Evolutionary conservation across 2,888 invertebrate species (phyloP).

Genomic region (Ariolimax columbianus): DNA sequence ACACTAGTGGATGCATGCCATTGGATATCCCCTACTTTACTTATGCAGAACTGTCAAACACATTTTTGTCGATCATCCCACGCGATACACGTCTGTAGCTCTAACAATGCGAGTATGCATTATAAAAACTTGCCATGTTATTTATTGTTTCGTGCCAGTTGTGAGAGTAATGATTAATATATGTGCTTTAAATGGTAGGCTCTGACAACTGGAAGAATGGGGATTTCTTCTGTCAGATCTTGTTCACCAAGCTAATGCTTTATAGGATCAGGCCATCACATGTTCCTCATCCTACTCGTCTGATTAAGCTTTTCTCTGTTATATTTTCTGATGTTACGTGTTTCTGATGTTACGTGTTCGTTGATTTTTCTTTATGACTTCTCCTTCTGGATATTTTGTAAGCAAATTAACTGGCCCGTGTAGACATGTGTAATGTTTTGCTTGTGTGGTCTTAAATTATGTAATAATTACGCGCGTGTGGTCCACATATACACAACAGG

Average conservation of each 20-base stretch:
- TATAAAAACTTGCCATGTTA: neutral
- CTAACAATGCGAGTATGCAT: neutral
- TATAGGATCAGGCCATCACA: neutral
- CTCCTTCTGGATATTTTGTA: too few relatives aligned
- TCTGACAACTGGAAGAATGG: neutral
- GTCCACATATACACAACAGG: too few relatives aligned
- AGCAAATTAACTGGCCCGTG: too few relatives aligned
- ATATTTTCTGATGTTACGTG: neutral
- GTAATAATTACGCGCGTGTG: too few relatives aligned
- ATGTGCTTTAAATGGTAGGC: constrained; percentile 15
- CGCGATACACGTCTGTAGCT: too few relatives aligned
- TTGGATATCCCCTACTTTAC: too few relatives aligned
- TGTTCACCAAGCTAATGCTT: neutral
- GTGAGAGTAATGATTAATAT: neutral
- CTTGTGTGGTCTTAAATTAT: too few relatives aligned
- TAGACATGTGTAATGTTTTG: too few relatives aligned
- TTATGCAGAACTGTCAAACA: too few relatives aligned
- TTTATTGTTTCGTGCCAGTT: neutral
- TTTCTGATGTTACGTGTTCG: neutral
- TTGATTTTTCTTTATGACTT: too few relatives aligned
- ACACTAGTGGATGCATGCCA: too few relatives aligned
- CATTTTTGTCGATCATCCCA: too few relatives aligned
- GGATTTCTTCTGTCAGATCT: neutral
- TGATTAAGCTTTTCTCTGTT: neutral
- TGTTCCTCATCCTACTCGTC: neutral